A percentile compares a stretch with the other conserved stretches of the same genome.
Evolutionary conservation across 1,140 invertebrate genomes (phyloP).

Genomic region (Drosophila rufa): DNA sequence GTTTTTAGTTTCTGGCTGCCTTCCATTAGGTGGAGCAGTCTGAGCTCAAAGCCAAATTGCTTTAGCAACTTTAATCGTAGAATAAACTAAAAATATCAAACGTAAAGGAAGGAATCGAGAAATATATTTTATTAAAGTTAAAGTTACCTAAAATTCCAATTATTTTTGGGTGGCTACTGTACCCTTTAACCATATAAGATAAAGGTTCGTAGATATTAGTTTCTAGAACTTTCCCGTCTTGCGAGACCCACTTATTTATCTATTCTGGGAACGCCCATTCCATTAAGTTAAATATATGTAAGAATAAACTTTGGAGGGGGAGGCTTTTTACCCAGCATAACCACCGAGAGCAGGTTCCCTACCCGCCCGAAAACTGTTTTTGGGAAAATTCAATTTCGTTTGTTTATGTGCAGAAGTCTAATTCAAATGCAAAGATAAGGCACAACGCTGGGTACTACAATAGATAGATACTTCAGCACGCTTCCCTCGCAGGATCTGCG

Average conservation of each 20-base stretch:
- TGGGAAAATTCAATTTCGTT: slow-evolving; percentile 73
- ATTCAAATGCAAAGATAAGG: slow-evolving; percentile 80
- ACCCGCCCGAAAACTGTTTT: slow-evolving; percentile 36
- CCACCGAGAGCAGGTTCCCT: slow-evolving; percentile 5
- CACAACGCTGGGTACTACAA: slow-evolving; percentile 60
- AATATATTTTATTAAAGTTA: background rate
- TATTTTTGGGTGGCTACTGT: background rate
- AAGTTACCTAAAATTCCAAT: background rate
- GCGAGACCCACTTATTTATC: background rate
- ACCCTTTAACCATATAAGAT: background rate
- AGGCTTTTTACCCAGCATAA: slow-evolving; percentile 7
- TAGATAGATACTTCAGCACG: slow-evolving; percentile 62
- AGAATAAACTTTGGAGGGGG: slow-evolving; percentile 6
- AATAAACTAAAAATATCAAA: background rate
- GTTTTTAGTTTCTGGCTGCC: slow-evolving; percentile 36
- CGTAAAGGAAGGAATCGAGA: background rate
- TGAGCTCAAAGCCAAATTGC: background rate
- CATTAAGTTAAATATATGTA: slow-evolving; percentile 23
- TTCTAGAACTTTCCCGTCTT: slow-evolving; percentile 1
- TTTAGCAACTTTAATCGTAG: slow-evolving; percentile 10
- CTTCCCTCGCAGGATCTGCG: slow-evolving; percentile 7
- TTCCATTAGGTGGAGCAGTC: slow-evolving; percentile 4
- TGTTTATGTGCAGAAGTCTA: slow-evolving; percentile 69
- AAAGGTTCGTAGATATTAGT: background rate
- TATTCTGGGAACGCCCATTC: slow-evolving; percentile 6